phyloP scores from a whole-genome alignment of 1,140 invertebrate species.

The Delia radicum region DNA sequence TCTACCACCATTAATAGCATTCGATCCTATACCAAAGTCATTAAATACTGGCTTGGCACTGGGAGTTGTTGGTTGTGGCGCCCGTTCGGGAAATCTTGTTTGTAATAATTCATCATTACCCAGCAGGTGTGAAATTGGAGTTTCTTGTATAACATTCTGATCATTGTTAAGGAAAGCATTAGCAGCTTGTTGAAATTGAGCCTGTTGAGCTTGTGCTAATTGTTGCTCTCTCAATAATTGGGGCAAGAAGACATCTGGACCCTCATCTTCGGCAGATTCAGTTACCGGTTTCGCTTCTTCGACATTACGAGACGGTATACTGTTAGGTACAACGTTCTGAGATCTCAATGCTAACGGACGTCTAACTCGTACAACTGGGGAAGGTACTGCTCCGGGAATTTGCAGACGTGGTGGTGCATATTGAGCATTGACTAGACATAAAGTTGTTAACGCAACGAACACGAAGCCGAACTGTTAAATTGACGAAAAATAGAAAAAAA shows the following conservation, averaged over 20 bases:
- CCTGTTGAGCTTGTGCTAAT: slow-evolving; percentile 54
- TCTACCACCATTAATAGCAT: slow-evolving; percentile 38
- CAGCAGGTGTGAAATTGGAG: slow-evolving; percentile 50
- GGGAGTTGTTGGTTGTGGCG: slow-evolving; percentile 27
- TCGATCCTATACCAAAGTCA: slow-evolving; percentile 47
- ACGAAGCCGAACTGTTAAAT: not conserved
- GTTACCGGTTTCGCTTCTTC: slow-evolving; percentile 63
- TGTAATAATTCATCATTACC: slow-evolving; percentile 55
- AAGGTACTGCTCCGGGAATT: slow-evolving; percentile 62
- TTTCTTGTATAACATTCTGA: slow-evolving; percentile 52
- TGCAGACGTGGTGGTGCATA: slow-evolving; percentile 59
- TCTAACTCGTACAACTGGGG: slow-evolving; percentile 54
- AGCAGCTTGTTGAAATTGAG: slow-evolving; percentile 56
- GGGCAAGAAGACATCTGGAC: slow-evolving; percentile 46
- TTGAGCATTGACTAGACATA: slow-evolving; percentile 49
- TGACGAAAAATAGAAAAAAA: no score
- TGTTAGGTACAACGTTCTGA: slow-evolving; percentile 46
- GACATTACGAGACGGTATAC: slow-evolving; percentile 56
- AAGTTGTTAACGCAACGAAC: not conserved
- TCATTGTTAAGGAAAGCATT: slow-evolving; percentile 48
- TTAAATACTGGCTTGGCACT: slow-evolving; percentile 41
- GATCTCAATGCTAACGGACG: slow-evolving; percentile 55
- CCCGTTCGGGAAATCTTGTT: slow-evolving; percentile 52
- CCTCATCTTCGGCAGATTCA: slow-evolving; percentile 59
- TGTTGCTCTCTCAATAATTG: slow-evolving; percentile 47